phyloP scores from a whole-genome alignment of 2,113 vertebrate species.

The Pelobates fuscus region DNA sequence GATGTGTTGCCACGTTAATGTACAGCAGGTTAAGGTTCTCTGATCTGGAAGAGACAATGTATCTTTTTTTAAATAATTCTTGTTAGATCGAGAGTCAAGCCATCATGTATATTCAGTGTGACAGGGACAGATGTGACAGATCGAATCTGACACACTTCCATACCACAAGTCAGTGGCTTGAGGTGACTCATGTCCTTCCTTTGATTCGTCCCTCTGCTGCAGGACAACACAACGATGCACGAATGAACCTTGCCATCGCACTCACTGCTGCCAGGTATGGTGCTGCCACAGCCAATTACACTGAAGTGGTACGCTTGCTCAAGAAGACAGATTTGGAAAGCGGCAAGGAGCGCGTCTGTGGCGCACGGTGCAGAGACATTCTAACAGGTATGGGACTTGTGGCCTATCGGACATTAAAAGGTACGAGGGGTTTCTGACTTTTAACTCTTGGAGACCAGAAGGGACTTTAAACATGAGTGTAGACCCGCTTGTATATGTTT shows the following conservation, averaged over 20 bases:
- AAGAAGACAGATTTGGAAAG: constrained; percentile 73
- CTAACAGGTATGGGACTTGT: constrained; percentile 77
- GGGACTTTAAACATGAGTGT: too few relatives aligned
- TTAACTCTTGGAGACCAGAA: too few relatives aligned
- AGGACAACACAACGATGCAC: constrained; percentile 92
- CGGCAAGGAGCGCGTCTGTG: constrained; percentile 68
- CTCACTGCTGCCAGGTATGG: constrained; percentile 94
- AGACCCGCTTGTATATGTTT: too few relatives aligned
- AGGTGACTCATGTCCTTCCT: constrained; percentile 88
- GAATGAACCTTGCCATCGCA: constrained; percentile 91
- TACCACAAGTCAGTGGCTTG: constrained; percentile 81
- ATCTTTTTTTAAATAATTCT: constrained; percentile 70
- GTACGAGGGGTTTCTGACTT: not conserved
- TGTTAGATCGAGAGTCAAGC: constrained; percentile 65
- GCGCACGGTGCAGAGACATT: constrained; percentile 76
- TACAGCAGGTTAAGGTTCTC: constrained; percentile 40
- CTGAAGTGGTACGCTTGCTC: constrained; percentile 85
- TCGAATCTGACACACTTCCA: constrained; percentile 89
- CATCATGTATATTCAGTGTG: constrained; percentile 79
- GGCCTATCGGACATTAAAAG: not conserved
- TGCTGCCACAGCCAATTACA: constrained; percentile 92
- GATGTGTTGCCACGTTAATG: not conserved
- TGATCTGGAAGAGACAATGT: constrained; percentile 58
- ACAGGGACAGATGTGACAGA: constrained; percentile 94
- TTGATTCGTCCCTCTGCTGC: constrained; percentile 77